Percentiles rank a stretch among this genome's conserved stretches.
Evolutionary conservation across 1,140 invertebrate genomes (phyloP).

Genomic region (Plodia interpunctella): DNA sequence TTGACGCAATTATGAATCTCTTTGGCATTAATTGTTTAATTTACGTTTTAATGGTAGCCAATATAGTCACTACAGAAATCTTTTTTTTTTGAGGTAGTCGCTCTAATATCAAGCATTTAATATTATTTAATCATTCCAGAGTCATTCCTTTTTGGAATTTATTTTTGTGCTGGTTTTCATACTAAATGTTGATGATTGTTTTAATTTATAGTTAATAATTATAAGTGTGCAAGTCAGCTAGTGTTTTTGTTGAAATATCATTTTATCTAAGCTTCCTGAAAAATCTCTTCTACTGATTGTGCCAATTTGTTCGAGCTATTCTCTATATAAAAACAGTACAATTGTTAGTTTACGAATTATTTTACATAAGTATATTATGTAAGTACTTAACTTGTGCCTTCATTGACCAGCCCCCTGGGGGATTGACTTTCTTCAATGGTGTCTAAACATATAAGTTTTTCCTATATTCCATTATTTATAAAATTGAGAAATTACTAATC

Average conservation of each 20-base stretch:
- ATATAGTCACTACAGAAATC: too few species aligned
- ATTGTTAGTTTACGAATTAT: slow-evolving; percentile 37
- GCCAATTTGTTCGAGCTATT: slow-evolving; percentile 31
- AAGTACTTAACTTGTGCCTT: slow-evolving; percentile 55
- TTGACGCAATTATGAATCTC: neutral
- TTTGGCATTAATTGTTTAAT: neutral
- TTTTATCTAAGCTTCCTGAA: neutral
- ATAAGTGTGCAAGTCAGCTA: slow-evolving; percentile 31
- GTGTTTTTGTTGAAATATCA: slow-evolving; percentile 21
- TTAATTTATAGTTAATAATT: slow-evolving; percentile 31
- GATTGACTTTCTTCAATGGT: slow-evolving; percentile 42
- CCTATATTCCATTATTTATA: slow-evolving; percentile 34
- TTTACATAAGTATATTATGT: slow-evolving; percentile 16
- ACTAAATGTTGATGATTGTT: slow-evolving; percentile 26
- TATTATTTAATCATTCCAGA: slow-evolving; percentile 37
- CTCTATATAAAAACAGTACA: slow-evolving; percentile 32
- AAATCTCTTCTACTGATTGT: slow-evolving; percentile 25
- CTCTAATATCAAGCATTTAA: slow-evolving; percentile 21
- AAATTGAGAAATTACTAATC: slow-evolving; percentile 41
- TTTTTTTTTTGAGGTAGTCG: too few species aligned
- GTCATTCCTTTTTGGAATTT: slow-evolving; percentile 52
- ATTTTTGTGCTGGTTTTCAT: slow-evolving; percentile 37
- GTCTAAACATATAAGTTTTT: slow-evolving; percentile 37
- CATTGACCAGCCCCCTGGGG: slow-evolving; percentile 36
- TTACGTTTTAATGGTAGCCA: neutral